Base-by-base conservation (phyloP, 2,888 invertebrate genomes). In the Dryobotodes eremita region DNA sequence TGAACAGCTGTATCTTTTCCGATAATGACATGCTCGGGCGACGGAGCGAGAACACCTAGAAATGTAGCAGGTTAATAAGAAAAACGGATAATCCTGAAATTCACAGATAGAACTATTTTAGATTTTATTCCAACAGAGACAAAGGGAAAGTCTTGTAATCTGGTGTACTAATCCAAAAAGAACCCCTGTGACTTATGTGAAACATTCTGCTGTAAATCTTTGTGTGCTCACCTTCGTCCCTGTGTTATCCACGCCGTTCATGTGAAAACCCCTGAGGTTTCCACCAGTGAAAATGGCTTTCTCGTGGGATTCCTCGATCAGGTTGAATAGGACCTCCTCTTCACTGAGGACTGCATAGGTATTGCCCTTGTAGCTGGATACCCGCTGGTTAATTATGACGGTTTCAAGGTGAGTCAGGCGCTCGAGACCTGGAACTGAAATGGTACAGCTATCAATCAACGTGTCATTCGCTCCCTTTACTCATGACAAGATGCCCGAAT, bases 1-100 rank as follows among this genome's bases (percentile, higher is more conserved):
- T 86, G 1, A 72, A 71, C 75, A 94, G 91, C 74, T 94, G 92
- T 92, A 94, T 92, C 89, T 94, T 94, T 84, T 94, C 93, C 0
- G 89, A 85, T 0, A 94, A 91, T 79, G 92, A 91, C 17, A 92
- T 92, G 86, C 90, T 91, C 1, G 94, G 94, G 0, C 94, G 91
- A 0, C 94, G 92, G 23, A 94, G 90, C 20, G 89, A 89, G 31
- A 94, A 90, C 78, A 94, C 92, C 94, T 94, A 89, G 46, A 71
- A 80, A 55, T 46, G 17, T 65, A 48, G 10, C 36, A 50, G n/a
- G 5, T 42, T 50, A 1, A 78, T 15, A 15, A 59, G 23, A 15
- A 53, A 61, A 62, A 13, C 26, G 3, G 11, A 48, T 11, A 36
- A 48, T n/a, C n/a, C 7, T 20, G 20, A n/a, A 50, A 50, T 36